These are phyloP conservation scores for Drosophila dunni DNA, from an alignment of 1,140 invertebrate genomes.

Conservation along the genomic window DNA sequence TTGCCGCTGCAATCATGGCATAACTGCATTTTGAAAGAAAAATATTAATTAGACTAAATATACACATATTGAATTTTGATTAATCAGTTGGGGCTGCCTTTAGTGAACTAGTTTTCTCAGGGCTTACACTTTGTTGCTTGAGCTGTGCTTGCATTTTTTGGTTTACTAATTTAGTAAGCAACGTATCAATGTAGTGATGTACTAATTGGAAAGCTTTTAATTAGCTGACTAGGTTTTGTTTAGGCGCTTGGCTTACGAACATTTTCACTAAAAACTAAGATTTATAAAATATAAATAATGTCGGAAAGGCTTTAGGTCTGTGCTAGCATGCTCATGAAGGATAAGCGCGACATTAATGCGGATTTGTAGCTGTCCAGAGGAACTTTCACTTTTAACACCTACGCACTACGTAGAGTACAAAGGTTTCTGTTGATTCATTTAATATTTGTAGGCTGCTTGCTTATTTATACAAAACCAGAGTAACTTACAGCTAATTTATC, in stretches of 20 bases:
- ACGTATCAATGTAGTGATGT: too few relatives aligned
- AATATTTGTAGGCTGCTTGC: background rate
- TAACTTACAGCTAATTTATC: constrained; percentile 25
- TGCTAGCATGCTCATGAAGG: background rate
- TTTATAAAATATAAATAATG: too few relatives aligned
- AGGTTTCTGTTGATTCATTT: background rate
- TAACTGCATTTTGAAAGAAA: constrained; percentile 3
- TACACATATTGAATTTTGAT: constrained; percentile 5
- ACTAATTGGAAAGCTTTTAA: too few relatives aligned
- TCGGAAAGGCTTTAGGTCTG: too few relatives aligned
- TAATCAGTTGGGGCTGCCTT: background rate
- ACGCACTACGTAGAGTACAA: constrained; percentile 22
- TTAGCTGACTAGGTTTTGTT: too few relatives aligned
- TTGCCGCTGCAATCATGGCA: constrained; percentile 34
- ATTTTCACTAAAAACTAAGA: too few relatives aligned
- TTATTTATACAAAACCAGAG: background rate
- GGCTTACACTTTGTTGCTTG: too few relatives aligned
- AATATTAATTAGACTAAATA: constrained; percentile 9
- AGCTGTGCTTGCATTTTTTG: too few relatives aligned
- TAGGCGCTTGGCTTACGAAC: too few relatives aligned
- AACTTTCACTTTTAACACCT: constrained; percentile 41
- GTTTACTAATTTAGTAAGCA: too few relatives aligned
- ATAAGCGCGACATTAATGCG: background rate
- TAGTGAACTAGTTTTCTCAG: too few relatives aligned
- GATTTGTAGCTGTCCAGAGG: background rate